Base-by-base conservation (phyloP, 2,888 invertebrate genomes). In the Trissonchulus sp. region DNA sequence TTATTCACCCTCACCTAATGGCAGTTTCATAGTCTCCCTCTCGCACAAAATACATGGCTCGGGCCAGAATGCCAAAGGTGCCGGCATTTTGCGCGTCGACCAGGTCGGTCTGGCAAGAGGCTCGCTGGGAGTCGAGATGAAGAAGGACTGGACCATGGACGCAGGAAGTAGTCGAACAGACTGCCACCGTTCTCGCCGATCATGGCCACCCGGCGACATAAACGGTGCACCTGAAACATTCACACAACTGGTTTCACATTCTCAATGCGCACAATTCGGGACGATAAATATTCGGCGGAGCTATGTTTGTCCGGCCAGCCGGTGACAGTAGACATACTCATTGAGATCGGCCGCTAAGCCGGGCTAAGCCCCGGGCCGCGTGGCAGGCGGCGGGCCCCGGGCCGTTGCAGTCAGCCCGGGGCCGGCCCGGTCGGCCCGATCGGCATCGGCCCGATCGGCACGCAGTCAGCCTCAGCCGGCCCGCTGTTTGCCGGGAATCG, bases 11-110 rank as follows among this genome's bases (percentile, higher is more conserved):
- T n/a, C n/a, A 95, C 75, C 90, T 90, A 15, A 97, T 86, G 0
- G 95, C 92, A 85, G 90, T 90, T 74, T 91, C 90, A 79, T 97
- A 88, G 83, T 97, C 92, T n/a, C 93, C 93, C 74, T 91, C 89
- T 79, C 94, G 91, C 76, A 97, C 85, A 89, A 91, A 94, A 84
- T 91, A 93, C 84, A 93, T 93, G 28, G 96, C 94, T 83, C 95
- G 89, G 80, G 93, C 91, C 63, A 98, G 89, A 80, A 98, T 90
- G 80, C 93, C 93, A 84, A 92, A 94, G 0, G 94, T 94, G n/a
- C 34, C 31, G 3, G 8, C 71, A 81, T 89, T 87, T 34, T 89
- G 88, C 80, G 91, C 90, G 84, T 94, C 91, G 74, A 90, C 80
- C 1, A 90, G 89, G 79, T 90, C 88, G 83, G 93, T 90, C 76